These are phyloP conservation scores for Athrips mouffetella DNA, from an alignment of 2,888 invertebrate species.

Conservation along the genomic window DNA sequence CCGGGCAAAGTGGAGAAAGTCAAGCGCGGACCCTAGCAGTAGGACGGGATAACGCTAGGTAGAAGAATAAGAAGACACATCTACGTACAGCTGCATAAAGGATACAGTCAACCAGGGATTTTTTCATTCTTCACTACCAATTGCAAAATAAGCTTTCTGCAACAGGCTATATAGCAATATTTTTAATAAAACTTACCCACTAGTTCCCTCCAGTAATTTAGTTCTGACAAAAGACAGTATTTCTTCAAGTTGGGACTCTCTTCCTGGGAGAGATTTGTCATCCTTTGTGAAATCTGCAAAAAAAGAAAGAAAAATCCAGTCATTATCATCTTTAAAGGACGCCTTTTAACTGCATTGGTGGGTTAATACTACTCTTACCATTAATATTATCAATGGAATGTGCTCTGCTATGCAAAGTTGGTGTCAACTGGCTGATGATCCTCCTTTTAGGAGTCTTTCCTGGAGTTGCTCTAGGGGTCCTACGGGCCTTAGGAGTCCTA, in stretches of 20 bases:
- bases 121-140: no score
- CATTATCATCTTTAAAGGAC: no score
- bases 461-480: slow-evolving; percentile 30
- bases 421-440: slow-evolving; percentile 59
- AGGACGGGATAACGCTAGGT: no score
- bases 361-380: slow-evolving; percentile 38
- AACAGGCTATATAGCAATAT: slow-evolving; percentile 6
- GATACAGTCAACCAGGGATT: no score
- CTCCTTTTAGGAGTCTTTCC: slow-evolving; percentile 47
- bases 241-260: slow-evolving; percentile 66
- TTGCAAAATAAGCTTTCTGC: no score
- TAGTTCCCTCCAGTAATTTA: slow-evolving; percentile 54
- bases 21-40: no score
- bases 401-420: slow-evolving; percentile 51
- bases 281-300: slow-evolving; percentile 54
- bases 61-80: no score
- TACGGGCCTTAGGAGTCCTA: slow-evolving; percentile 28
- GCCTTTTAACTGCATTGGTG: not conserved
- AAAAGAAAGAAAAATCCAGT: no score
- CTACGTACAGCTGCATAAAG: no score
- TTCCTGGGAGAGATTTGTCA: slow-evolving; percentile 60
- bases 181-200: slow-evolving; percentile 50
- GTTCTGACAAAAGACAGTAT: slow-evolving; percentile 64
- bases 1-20: no score
- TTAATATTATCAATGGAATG: slow-evolving; percentile 59